Evolutionary conservation across 2,888 invertebrate species (phyloP), one percentile per base, ranked within the genome.

Genomic region (Elegia similella): DNA sequence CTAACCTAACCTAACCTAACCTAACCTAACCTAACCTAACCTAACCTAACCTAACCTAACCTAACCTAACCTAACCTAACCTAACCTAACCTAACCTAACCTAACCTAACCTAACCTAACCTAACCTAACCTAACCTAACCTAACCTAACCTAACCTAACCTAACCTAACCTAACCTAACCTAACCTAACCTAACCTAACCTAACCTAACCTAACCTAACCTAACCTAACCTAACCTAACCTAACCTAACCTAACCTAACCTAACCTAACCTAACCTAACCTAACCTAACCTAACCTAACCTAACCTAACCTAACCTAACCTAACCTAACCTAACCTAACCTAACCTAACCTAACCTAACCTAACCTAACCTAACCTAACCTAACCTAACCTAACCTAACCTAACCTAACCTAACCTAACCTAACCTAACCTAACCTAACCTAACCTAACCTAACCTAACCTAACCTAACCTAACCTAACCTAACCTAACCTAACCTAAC

Each of bases 401-500:
- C 42, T 42, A 42, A 42, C 42, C 42, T 42, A 42, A 42, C 42
- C 42, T 42, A 42, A 42, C 42, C 42, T 42, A 42, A 42, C 42
- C 42, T 42, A 42, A 42, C 42, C 42, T 42, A 42, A 42, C 42
- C 42, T 42, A 55, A 55, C 55, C 55, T 55, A 55, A 55, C 55
- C 55, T 55, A 55, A 55, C 55, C 56, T 56, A 56, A 56, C 55
- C 55, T 55, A 56, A 56, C 56, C 56, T 56, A 56, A 56, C 56
- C 56, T 56, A 56, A 56, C 56, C 56, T 56, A 56, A 56, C 56
- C 56, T 56, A 56, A 56, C 56, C 56, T 56, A 56, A 56, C 56
- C 56, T 56, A 56, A 56, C 56, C 56, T 56, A 56, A 50, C 56
- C 56, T 56, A 56, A 56, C 56, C 56, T 56, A 56, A 56, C 56